Conservation (phyloP, 2,797 vertebrate species). For the Apodemus agrarius region DNA sequence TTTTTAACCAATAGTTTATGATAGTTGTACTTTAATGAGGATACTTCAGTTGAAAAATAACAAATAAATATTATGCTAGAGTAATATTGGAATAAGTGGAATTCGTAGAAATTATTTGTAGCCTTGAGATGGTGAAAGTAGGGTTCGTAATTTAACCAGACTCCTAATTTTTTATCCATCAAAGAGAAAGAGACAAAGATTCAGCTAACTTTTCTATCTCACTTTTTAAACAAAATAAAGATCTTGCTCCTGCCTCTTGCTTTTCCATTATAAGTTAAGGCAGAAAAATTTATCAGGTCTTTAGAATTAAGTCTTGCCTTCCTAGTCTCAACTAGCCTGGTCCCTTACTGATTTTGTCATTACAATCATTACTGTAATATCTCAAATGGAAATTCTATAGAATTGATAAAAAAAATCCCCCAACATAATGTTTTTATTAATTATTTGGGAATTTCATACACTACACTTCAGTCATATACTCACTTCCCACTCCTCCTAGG, state of each 20-base stretch:
- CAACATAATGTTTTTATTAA: background rate
- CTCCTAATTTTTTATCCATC: background rate
- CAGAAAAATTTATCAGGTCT: background rate
- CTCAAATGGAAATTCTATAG: background rate
- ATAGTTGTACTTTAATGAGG: background rate
- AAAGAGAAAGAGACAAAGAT: background rate
- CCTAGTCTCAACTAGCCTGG: background rate
- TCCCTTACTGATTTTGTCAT: background rate
- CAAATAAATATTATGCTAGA: background rate
- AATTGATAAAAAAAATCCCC: background rate
- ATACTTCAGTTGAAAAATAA: conserved; percentile 4
- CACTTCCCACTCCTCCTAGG: background rate
- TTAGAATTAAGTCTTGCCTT: background rate
- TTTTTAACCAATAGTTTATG: conserved; percentile 7
- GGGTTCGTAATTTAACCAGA: background rate
- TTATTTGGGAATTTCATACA: background rate
- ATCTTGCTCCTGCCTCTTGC: background rate
- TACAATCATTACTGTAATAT: background rate
- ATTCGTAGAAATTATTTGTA: background rate
- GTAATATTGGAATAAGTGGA: background rate
- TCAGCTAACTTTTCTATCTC: background rate
- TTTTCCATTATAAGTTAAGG: background rate
- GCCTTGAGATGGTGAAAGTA: background rate
- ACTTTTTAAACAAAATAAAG: too few relatives aligned
- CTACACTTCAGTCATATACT: background rate